These are phyloP conservation scores for Garra rufa DNA, from an alignment of 2,113 vertebrate species.

Conservation along the genomic window DNA sequence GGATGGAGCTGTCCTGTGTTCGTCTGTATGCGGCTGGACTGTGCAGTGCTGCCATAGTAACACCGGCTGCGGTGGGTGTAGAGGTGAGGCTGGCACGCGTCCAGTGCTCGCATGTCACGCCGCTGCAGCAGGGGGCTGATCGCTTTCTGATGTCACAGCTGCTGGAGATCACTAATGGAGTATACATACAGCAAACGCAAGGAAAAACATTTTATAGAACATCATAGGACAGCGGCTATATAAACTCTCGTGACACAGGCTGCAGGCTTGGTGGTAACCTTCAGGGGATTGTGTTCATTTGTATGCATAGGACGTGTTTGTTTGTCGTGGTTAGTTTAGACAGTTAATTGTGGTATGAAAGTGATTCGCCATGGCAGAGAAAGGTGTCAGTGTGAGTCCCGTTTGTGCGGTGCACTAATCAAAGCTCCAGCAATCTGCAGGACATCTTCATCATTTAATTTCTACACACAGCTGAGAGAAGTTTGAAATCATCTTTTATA, in stretches of 20 bases:
- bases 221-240: neutral
- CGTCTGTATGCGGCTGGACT: neutral
- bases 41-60: slow-evolving; percentile 65
- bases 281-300: slow-evolving; percentile 2
- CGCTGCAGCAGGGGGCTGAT: neutral
- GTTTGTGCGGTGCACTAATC: neutral
- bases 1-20: slow-evolving; percentile 19
- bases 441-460: slow-evolving; percentile 11
- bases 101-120: neutral
- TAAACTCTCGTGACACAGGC: neutral
- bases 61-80: slow-evolving; percentile 26
- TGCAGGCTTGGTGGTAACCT: neutral
- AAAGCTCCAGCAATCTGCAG: slow-evolving; percentile 6
- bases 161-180: slow-evolving; percentile 64
- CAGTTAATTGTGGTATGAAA: slow-evolving; percentile 6
- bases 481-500: slow-evolving; percentile 14
- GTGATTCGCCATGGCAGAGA: neutral
- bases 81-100: neutral
- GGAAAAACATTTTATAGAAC: neutral
- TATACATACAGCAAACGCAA: slow-evolving; percentile 29
- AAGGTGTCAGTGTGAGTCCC: neutral
- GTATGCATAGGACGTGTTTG: neutral
- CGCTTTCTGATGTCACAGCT: slow-evolving; percentile 53
- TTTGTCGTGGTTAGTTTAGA: neutral
- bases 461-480: neutral